Percentiles rank a stretch among this genome's conserved stretches.
Evolutionary conservation across 1,140 invertebrate species (phyloP).

Genomic region (Paraescarpia echinospica): DNA sequence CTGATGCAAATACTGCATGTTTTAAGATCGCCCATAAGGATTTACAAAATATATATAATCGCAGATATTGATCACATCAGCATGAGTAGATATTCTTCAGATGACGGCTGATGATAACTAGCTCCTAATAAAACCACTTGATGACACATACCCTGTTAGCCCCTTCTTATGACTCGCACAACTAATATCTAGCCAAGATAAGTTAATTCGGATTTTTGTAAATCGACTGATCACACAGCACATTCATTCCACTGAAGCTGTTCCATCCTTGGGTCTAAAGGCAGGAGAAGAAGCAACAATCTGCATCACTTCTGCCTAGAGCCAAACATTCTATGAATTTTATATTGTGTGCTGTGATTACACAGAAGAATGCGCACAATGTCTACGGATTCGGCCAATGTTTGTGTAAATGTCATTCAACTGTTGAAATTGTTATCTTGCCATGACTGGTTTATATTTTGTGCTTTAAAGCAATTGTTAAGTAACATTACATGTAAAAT

Average conservation of each 20-base stretch:
- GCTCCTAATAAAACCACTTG: not conserved
- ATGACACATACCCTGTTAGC: not conserved
- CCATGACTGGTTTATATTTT: not conserved
- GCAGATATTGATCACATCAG: not conserved
- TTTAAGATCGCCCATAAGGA: not conserved
- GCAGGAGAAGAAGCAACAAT: not conserved
- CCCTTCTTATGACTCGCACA: not conserved
- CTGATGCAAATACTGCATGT: not conserved
- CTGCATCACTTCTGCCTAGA: not conserved
- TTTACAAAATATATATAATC: not conserved
- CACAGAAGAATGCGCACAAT: not conserved
- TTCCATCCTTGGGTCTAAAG: not conserved
- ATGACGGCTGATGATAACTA: not conserved
- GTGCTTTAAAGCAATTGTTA: not conserved
- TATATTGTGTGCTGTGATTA: not conserved
- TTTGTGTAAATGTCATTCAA: not conserved
- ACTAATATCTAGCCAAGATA: not conserved
- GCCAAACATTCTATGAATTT: not conserved
- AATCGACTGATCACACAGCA: too few relatives aligned
- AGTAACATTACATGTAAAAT: not conserved
- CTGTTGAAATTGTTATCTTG: not conserved
- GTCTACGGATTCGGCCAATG: not conserved
- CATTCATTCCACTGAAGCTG: too few relatives aligned
- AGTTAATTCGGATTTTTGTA: not conserved
- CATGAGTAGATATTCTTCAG: not conserved